These are phyloP conservation scores for Habrosyne pyritoides DNA, from an alignment of 2,888 invertebrate genomes.

Conservation along the genomic window DNA sequence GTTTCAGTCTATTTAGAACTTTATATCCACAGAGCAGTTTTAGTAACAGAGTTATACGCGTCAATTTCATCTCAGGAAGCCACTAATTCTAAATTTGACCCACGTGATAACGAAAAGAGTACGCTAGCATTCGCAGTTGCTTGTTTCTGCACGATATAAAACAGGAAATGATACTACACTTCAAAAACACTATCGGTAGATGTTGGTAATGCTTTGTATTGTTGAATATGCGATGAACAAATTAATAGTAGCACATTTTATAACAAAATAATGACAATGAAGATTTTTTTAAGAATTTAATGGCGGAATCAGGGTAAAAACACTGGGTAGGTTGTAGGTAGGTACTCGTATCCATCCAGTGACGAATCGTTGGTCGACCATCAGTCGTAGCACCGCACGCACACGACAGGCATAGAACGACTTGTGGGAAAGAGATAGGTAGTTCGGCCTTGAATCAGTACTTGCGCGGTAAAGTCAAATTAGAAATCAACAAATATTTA, in stretches of 20 bases:
- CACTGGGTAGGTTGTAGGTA: slow-evolving; percentile 61
- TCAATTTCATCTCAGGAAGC: slow-evolving; percentile 33
- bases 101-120: slow-evolving; percentile 82
- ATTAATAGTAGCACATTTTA: slow-evolving; percentile 9
- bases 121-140: slow-evolving; percentile 75
- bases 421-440: slow-evolving; percentile 60
- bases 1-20: slow-evolving; percentile 53
- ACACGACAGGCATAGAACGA: slow-evolving; percentile 50
- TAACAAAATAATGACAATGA: slow-evolving; percentile 51
- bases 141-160: slow-evolving; percentile 75
- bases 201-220: slow-evolving; percentile 13
- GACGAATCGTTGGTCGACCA: slow-evolving; percentile 73
- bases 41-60: slow-evolving; percentile 26
- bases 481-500: slow-evolving; percentile 26
- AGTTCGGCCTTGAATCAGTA: slow-evolving; percentile 64
- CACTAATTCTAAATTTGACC: slow-evolving; percentile 74
- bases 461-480: slow-evolving; percentile 81
- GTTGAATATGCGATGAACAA: slow-evolving; percentile 12
- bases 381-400: slow-evolving; percentile 55
- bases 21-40: slow-evolving; percentile 27
- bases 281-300: slow-evolving; percentile 61
- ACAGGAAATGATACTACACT: slow-evolving; percentile 81
- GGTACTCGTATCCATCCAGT: slow-evolving; percentile 60
- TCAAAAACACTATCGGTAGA: slow-evolving; percentile 54
- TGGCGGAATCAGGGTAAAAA: slow-evolving; percentile 79